phyloP scores from a whole-genome alignment of 2,797 vertebrate genomes.

The Acomys russatus region DNA sequence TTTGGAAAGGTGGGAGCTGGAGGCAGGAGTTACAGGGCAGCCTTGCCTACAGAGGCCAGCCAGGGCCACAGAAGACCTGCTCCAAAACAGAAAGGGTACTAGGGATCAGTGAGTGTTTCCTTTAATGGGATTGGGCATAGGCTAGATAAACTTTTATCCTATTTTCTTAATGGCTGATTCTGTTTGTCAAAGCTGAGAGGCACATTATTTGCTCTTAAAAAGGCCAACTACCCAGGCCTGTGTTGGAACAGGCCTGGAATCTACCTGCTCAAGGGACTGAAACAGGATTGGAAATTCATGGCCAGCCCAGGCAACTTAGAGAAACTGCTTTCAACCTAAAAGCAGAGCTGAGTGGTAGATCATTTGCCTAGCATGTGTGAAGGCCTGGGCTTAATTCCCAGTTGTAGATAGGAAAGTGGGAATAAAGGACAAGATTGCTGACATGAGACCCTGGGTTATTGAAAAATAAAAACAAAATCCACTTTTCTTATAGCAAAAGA shows the following conservation, averaged over 20 bases:
- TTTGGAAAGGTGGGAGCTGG: not conserved
- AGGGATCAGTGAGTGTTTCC: conserved; percentile 22
- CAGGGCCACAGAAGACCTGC: not conserved
- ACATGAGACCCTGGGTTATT: not conserved
- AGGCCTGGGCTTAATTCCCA: not conserved
- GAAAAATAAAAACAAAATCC: not conserved
- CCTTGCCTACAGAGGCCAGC: too few relatives aligned
- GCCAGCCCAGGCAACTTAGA: not conserved
- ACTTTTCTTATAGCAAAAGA: conserved; percentile 24
- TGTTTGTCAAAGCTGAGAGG: conserved; percentile 22
- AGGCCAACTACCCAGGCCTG: conserved; percentile 31
- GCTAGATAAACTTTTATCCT: conserved; percentile 17
- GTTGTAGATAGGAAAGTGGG: too few relatives aligned
- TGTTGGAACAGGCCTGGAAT: not conserved
- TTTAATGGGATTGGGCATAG: conserved; percentile 33
- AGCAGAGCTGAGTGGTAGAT: not conserved
- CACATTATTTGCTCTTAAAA: conserved; percentile 40
- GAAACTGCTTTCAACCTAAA: not conserved
- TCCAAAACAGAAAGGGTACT: not conserved
- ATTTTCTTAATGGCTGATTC: conserved; percentile 50
- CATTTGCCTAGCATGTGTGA: not conserved
- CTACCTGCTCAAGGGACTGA: not conserved
- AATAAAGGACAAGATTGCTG: conserved; percentile 35
- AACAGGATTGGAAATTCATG: not conserved
- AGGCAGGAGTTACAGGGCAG: not conserved